A percentile compares a stretch with the other conserved stretches of the same genome.
phyloP scores from a whole-genome alignment of 1,140 invertebrate species.

The Platyura marginata region DNA sequence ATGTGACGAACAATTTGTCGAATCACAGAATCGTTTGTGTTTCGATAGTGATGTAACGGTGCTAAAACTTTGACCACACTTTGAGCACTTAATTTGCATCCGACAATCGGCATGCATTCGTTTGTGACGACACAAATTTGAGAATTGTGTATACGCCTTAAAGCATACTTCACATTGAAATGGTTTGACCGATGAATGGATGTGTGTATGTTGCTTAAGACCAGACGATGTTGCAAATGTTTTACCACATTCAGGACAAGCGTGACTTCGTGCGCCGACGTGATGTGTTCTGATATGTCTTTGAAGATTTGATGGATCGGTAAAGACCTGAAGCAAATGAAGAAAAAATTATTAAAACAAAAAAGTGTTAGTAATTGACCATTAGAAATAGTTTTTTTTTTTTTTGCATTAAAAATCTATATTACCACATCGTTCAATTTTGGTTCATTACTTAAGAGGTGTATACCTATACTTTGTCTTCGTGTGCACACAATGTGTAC shows the following conservation, averaged over 20 bases:
- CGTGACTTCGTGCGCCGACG: constrained; percentile 82
- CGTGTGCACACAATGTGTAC: no score
- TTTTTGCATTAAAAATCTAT: neutral
- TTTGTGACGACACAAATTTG: constrained; percentile 97
- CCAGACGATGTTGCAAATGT: constrained; percentile 95
- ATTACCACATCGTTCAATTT: no score
- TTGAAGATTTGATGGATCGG: constrained; percentile 89
- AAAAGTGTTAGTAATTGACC: no score
- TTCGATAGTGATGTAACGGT: constrained; percentile 70
- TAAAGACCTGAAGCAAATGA: constrained; percentile 55
- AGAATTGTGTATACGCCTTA: constrained; percentile 98
- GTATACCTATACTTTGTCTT: no score
- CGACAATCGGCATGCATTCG: constrained; percentile 92
- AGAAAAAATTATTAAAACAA: constrained; percentile 5
- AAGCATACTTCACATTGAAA: constrained; percentile 88
- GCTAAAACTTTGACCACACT: constrained; percentile 81
- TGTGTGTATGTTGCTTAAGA: constrained; percentile 97
- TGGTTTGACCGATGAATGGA: constrained; percentile 96
- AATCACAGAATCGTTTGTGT: constrained; percentile 70
- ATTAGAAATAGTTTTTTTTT: neutral
- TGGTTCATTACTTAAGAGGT: no score
- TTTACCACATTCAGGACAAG: constrained; percentile 94
- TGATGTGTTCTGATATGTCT: constrained; percentile 88
- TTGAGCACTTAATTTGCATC: constrained; percentile 74
- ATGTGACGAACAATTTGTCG: constrained; percentile 22